A percentile compares a stretch with the other conserved stretches of the same genome.
Evolutionary conservation across 2,113 vertebrate species (phyloP).

Genomic region (Phoenicopterus ruber): DNA sequence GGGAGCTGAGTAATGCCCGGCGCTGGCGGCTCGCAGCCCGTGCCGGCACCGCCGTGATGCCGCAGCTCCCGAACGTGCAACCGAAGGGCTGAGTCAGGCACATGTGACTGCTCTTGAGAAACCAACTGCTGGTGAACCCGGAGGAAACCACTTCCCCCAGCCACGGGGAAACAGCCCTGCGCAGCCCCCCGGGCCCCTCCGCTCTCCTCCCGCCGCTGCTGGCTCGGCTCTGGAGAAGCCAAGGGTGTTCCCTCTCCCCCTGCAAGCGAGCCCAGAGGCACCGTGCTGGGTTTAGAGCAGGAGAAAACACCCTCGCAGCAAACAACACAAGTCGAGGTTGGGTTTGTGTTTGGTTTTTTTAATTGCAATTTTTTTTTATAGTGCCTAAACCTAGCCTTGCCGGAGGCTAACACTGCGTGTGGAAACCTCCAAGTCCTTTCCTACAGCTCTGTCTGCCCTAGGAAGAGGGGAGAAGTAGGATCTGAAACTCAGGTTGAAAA

Average conservation of each 20-base stretch:
- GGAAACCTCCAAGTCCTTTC: background rate
- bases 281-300: background rate
- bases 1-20: background rate
- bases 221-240: background rate
- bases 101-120: background rate
- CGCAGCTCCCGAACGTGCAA: rapidly evolving
- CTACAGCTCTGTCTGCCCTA: background rate
- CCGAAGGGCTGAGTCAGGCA: background rate
- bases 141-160: background rate
- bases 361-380: background rate
- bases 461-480: background rate
- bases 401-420: background rate
- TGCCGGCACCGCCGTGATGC: background rate
- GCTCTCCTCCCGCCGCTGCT: background rate
- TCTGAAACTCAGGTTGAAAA: background rate
- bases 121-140: background rate
- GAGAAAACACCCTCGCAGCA: background rate
- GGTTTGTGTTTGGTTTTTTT: background rate
- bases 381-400: background rate
- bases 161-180: background rate
- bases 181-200: background rate
- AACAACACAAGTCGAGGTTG: background rate
- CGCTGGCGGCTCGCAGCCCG: background rate
- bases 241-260: rapidly evolving
- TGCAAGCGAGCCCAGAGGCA: background rate